Percentiles rank a stretch among this genome's conserved stretches.
Conservation (phyloP, 2,113 vertebrate species). For the Macrotis lagotis region DNA sequence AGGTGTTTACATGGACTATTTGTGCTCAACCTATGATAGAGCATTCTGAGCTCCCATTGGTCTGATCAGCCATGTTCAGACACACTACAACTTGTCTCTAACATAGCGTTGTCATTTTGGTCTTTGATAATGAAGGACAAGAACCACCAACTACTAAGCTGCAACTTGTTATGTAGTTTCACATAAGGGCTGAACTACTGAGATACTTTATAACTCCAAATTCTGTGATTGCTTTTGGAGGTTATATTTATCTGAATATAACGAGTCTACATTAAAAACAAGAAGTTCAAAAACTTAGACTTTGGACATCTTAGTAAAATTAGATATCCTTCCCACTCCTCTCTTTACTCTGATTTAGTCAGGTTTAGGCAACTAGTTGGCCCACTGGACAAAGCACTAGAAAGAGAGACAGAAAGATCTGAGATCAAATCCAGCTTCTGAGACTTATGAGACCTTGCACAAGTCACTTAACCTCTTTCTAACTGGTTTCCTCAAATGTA, state of each 20-base stretch:
- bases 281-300: neutral
- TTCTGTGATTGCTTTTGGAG: neutral
- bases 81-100: no score
- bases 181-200: neutral
- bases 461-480: neutral
- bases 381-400: neutral
- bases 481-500: neutral
- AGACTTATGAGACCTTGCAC: neutral
- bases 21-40: no score
- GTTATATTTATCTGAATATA: neutral
- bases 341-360: neutral
- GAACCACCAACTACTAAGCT: neutral
- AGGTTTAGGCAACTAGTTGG: no score
- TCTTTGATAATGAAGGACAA: no score
- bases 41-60: no score
- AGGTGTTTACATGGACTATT: no score
- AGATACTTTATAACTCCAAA: neutral
- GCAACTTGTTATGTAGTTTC: neutral
- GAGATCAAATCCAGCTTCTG: neutral
- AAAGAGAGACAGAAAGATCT: neutral
- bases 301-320: neutral
- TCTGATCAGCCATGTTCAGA: no score
- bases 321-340: neutral
- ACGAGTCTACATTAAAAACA: neutral
- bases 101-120: no score